Base-by-base conservation (phyloP, 2,888 invertebrate species). In the Crematogaster levior region DNA sequence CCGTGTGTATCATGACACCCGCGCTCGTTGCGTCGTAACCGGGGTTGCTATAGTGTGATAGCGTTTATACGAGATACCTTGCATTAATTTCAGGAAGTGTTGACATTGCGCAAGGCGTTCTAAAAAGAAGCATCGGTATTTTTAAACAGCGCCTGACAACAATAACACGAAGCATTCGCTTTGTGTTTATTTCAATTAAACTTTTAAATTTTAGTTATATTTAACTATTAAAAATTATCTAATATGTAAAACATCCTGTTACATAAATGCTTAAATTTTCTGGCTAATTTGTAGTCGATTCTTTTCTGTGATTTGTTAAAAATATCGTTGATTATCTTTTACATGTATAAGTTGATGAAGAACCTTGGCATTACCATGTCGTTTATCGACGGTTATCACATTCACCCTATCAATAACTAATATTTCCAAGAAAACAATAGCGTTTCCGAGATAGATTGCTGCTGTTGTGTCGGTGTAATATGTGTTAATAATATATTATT, bases 1-100 rank as follows among this genome's bases (percentile, higher is more conserved):
- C 53, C 53, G 30, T 66, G 40, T 53, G 43, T 70, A 56, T 79
- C 77, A 34, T 46, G 46, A 70, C 66, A 65, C 51, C 51, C 74
- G 65, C 56, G 66, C 40, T n/a, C 12, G 61, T 53, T 53, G 43
- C 68, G 68, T 79, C 56, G 77, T 56, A 79, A 58, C 34, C 43
- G 7, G 30, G 6, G 27, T 51, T 27, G 40, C 65, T 75, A 51
- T 66, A 75, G 37, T 40, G 51, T 9, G 27, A n/a, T 6, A 51
- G n/a, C n/a, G n/a, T 66, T 27, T 66, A 40, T 53, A 65, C 43
- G 5, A 24, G 56, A 65, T 65, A 18, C 56, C 63, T 74, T 18
- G 46, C 37, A 30, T 48, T 43, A 34, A 24, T 63, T 56, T 77
- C 43, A 43, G n/a, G 34, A 79, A 46, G 18, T 46, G 30, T 70